A percentile compares a stretch with the other conserved stretches of the same genome.
phyloP scores from a whole-genome alignment of 2,888 invertebrate genomes.

The Aromia moschata region DNA sequence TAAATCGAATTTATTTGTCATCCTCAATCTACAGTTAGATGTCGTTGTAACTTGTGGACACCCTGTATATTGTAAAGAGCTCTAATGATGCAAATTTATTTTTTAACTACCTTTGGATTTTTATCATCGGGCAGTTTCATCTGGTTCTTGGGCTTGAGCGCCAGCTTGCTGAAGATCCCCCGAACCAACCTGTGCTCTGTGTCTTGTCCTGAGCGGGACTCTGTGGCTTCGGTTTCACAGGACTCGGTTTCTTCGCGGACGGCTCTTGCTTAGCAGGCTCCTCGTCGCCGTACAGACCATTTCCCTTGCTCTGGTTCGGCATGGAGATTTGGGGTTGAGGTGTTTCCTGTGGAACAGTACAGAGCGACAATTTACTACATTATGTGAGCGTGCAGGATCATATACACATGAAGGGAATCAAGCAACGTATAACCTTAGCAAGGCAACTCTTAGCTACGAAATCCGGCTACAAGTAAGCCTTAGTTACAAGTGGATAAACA shows the following conservation, averaged over 20 bases:
- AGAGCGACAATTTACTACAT: slow-evolving; percentile 59
- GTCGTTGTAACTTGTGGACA: no score
- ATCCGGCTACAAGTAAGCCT: neutral
- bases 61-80: no score
- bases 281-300: slow-evolving; percentile 42
- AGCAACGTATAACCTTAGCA: slow-evolving; percentile 7
- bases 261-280: slow-evolving; percentile 21
- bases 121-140: slow-evolving; percentile 96
- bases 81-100: no score
- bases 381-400: slow-evolving; percentile 37
- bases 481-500: no score
- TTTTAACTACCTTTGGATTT: slow-evolving; percentile 89
- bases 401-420: slow-evolving; percentile 8
- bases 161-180: slow-evolving; percentile 86
- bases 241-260: slow-evolving; percentile 40
- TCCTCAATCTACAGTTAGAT: no score
- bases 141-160: slow-evolving; percentile 88
- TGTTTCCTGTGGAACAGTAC: slow-evolving; percentile 56
- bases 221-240: slow-evolving; percentile 41
- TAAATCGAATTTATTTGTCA: no score
- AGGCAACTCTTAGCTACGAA: neutral
- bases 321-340: slow-evolving; percentile 67
- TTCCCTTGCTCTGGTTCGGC: slow-evolving; percentile 64
- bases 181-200: slow-evolving; percentile 77
- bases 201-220: slow-evolving; percentile 42